Evolutionary conservation across 2,113 vertebrate species (phyloP), one percentile per base, ranked within the genome.

Genomic region (Trogon surrucura): DNA sequence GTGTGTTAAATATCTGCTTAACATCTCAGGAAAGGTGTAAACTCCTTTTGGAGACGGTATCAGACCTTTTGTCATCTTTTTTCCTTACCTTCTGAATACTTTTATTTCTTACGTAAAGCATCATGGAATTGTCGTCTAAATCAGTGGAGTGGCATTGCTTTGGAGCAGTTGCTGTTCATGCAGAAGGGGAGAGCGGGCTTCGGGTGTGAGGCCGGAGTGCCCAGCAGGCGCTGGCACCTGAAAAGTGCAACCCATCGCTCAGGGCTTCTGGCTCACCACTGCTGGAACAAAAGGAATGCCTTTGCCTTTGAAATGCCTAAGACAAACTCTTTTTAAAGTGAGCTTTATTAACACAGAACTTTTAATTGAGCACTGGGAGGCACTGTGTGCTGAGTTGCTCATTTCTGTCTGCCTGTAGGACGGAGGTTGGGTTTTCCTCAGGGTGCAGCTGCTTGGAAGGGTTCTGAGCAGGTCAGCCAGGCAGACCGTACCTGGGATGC

Each of bases 331-430:
- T 13, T 83, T 88, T 64, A 54, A 65, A 75, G 17, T 53, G 19
- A 11, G 10, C 21, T 79, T 85, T 71, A 20, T 87, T 87, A 34
- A 84, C 27, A 13, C 2, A 70, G 21, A 36, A 56, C 4, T 81
- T 64, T 27, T 32, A 29, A 44, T 57, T 34, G 74, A 79, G 57
- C 34, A 12, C 48, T 44, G 36, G 48, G 20, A 75, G 26, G 13
- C 75, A 60, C 32, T 0, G 0, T 30, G 13, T 80, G 41, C 47
- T 58, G 9, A 48, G 12, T 51, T 82, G 32, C 9, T 3, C 11
- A 6, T 22, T 54, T 64, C 19, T 72, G 38, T 57, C 45, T 38
- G 18, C 34, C 58, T 75, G 51, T 54, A 20, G 50, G 53, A 8
- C 57, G 58, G 45, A 81, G 36, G 21, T 15, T 74, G 75, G 8